Base-by-base conservation (phyloP, 2,797 vertebrate genomes). In the Selene dorsalis region DNA sequence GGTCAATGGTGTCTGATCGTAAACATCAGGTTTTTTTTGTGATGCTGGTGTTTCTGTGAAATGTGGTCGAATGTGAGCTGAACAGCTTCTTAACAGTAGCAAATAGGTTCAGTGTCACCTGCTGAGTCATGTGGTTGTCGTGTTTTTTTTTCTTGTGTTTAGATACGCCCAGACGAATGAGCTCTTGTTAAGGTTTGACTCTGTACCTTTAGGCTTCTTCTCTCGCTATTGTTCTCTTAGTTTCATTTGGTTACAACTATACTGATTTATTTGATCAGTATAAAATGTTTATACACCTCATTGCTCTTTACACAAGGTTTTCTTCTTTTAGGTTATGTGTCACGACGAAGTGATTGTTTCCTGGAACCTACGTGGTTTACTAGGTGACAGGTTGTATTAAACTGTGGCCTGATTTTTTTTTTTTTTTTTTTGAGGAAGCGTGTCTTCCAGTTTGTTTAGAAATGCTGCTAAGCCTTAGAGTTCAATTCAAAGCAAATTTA, bases 1-100 rank as follows among this genome's bases (percentile, higher is more conserved):
- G 74, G 72, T 84, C 71, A 81, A 24, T 22, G 17, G 50, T 43
- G 63, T 67, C 52, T 41, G 83, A 83, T 87, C 58, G 73, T 58
- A 85, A 56, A 58, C 9, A 4, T 3, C 20, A 26, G n/a, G 2
- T 45, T 62, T 47, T 72, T 39, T 24, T 20, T 55, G 6, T 59
- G 38, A 26, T 28, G n/a, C 3, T 16, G 26, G 32, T n/a, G 20
- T 59, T 41, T 66, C 7, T 56, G 24, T 64, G 20, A 2, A 9
- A 26, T 35, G 12, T 43, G 17, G 5, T 30, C 43, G 6, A 3
- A 35, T 28, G 43, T 30, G 12, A 57, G 13, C 8, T 57, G 26
- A 70, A 53, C 12, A 14, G 13, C 24, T 14, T 26, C 11, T 24
- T 52, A 52, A 53, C 24, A 7, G 13, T 16, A 53, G 52, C 5